Percentiles rank a stretch among this genome's conserved stretches.
Conservation (phyloP, 2,113 vertebrate species). For the Gasterosteus aculeatus region DNA sequence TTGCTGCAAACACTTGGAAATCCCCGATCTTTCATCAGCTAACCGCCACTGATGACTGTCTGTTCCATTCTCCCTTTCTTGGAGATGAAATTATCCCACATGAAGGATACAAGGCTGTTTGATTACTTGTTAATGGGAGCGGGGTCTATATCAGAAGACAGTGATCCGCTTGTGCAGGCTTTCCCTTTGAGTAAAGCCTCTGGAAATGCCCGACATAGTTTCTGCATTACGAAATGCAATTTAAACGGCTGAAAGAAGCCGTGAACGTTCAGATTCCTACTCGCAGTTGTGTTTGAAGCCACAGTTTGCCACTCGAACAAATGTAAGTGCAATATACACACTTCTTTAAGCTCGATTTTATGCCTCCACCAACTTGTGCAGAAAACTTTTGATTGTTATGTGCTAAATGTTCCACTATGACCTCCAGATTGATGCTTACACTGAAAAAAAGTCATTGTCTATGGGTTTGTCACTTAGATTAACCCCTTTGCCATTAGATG, state of each 20-base stretch:
- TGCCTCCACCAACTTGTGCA: neutral
- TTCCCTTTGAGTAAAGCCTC: neutral
- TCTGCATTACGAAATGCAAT: neutral
- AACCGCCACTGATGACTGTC: conserved; percentile 50
- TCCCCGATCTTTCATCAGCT: conserved; percentile 70
- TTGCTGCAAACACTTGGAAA: conserved; percentile 58
- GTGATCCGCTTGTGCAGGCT: conserved; percentile 1
- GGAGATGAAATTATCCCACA: conserved; percentile 29
- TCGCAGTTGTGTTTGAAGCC: neutral
- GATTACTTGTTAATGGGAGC: conserved; percentile 26
- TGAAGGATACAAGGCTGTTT: conserved; percentile 26
- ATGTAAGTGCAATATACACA: neutral
- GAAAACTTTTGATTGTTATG: neutral
- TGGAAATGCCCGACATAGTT: neutral
- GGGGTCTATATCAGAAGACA: conserved; percentile 3
- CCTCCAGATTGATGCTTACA: neutral
- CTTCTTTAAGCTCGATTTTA: neutral
- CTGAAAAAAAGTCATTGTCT: neutral
- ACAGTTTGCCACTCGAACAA: neutral
- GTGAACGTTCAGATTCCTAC: neutral
- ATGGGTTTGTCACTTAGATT: neutral
- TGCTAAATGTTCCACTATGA: neutral
- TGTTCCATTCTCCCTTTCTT: conserved; percentile 33
- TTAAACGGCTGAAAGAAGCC: neutral
- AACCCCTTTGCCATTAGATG: neutral